phyloP scores from a whole-genome alignment of 2,113 vertebrate genomes.

The Ramphastos sulfuratus region DNA sequence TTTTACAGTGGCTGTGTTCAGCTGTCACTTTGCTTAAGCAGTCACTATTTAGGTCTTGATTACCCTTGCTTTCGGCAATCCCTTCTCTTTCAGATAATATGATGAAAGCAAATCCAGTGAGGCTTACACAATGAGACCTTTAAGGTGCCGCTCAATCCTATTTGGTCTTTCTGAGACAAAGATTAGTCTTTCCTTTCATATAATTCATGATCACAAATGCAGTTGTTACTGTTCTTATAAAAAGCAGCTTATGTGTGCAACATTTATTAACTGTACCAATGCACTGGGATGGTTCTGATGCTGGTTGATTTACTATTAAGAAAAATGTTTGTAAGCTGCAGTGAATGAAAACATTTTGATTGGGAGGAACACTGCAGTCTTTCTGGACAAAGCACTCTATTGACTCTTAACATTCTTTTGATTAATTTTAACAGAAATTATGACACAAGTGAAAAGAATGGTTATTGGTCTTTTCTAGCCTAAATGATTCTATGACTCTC shows the following conservation, averaged over 20 bases:
- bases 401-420: background rate
- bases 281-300: background rate
- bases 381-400: background rate
- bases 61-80: constrained; percentile 62
- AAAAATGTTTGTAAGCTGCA: background rate
- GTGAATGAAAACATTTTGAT: background rate
- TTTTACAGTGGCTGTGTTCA: background rate
- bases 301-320: background rate
- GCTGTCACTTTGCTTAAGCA: constrained; percentile 54
- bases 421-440: background rate
- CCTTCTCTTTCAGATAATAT: constrained; percentile 25
- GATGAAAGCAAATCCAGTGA: constrained; percentile 46
- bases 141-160: constrained; percentile 8
- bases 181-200: background rate
- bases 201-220: background rate
- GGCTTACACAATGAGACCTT: constrained; percentile 56
- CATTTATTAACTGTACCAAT: background rate
- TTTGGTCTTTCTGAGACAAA: constrained; percentile 30
- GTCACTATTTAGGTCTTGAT: constrained; percentile 52
- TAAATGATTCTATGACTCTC: too few relatives aligned
- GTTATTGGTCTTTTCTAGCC: too few relatives aligned
- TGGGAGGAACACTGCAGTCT: background rate
- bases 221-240: background rate
- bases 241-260: background rate
- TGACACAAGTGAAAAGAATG: background rate